Evolutionary conservation across 1,140 invertebrate genomes (phyloP).

Genomic region (Helicoverpa zea): DNA sequence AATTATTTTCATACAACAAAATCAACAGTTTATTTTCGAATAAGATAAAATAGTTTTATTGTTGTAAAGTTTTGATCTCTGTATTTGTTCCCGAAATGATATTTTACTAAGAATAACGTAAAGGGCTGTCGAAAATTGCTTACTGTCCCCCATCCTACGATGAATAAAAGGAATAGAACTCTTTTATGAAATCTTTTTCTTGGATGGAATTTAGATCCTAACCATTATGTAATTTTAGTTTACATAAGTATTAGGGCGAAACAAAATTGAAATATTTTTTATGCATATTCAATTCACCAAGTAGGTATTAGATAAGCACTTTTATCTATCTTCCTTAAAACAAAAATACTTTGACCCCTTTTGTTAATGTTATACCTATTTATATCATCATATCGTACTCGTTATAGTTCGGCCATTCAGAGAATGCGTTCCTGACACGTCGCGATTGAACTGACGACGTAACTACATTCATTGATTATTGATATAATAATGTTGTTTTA

Average conservation of each 20-base stretch:
- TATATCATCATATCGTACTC: not conserved
- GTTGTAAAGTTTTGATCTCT: no score
- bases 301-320: constrained; percentile 20
- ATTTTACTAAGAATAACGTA: no score
- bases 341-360: constrained; percentile 16
- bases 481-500: no score
- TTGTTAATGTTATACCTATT: not conserved
- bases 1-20: constrained; percentile 19
- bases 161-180: no score
- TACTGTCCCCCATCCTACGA: no score
- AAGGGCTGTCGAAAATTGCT: no score
- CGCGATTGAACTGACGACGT: no score
- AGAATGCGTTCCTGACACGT: no score
- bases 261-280: constrained; percentile 5
- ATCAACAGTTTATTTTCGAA: not conserved
- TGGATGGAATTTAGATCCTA: no score
- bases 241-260: constrained; percentile 10
- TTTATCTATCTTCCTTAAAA: constrained; percentile 28
- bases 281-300: constrained; percentile 20
- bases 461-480: no score
- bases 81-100: not conserved
- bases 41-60: not conserved
- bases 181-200: no score
- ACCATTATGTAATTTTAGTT: not conserved
- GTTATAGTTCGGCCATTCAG: no score